Evolutionary conservation across 2,113 vertebrate species (phyloP), one percentile per base, ranked within the genome.

Genomic region (Ammodytes dubius): DNA sequence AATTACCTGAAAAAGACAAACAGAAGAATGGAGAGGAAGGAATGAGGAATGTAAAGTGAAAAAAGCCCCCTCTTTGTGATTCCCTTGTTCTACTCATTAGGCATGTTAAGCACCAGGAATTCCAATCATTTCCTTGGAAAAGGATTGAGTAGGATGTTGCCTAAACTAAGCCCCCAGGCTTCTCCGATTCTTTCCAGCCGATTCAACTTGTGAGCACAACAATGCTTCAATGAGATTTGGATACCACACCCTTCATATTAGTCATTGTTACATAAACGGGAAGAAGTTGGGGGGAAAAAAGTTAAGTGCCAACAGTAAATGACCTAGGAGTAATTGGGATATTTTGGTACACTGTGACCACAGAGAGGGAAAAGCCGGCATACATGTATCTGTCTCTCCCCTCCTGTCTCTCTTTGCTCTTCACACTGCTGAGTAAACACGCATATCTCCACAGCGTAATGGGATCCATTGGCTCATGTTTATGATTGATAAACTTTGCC

Each of bases 401-500:
- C 74, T 53, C 72, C 73, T 40, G 27, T 12, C 67, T 88, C 68
- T 87, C 83, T 89, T 84, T 84, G 85, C 85, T 88, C 86, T 93
- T 94, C 92, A 91, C 93, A 90, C 90, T 84, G 84, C 86, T 90
- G 88, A 88, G 92, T 90, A 94, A 94, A 94, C 91, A 94, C 71
- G 43, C 84, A 81, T 88, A 92, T 91, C 92, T 87, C 68, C 61
- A 42, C 83, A 37, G 82, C 3, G 70, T 83, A 90, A 92, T 70
- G 71, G 74, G 89, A 93, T 91, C 86, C 84, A 91, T 65, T 42
- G 7, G 77, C 91, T 92, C 74, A 37, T 94, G 93, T 94, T 91
- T 91, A 91, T 83, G 84, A 92, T 90, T 94, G 94, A 95, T 95
- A 94, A 93, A 95, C 91, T 86, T 88, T 93, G 88, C 80, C 90